Evolutionary conservation across 2,113 vertebrate species (phyloP).

Genomic region (Thymallus thymallus): DNA sequence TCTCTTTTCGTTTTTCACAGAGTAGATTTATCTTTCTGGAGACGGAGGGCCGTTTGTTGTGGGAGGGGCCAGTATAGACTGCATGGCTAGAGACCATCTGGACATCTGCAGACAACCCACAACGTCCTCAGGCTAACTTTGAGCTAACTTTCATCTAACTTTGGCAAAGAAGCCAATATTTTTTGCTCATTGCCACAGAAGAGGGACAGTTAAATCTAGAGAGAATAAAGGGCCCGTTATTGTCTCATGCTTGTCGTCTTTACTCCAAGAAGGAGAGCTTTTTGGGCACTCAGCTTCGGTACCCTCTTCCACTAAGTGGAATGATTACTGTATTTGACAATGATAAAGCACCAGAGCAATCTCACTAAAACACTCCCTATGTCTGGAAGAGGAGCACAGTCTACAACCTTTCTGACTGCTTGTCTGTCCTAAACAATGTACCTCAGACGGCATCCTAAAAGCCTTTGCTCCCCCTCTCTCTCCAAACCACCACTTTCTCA

Average conservation of each 20-base stretch:
- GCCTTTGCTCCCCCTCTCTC: no score
- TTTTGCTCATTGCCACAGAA: background rate
- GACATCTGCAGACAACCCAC: constrained; percentile 13
- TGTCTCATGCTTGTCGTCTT: background rate
- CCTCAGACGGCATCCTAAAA: no score
- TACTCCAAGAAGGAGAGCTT: background rate
- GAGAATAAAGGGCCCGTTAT: background rate
- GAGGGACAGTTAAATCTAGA: background rate
- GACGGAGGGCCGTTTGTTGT: constrained; percentile 44
- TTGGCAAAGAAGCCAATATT: background rate
- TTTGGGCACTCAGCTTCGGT: background rate
- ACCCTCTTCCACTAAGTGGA: background rate
- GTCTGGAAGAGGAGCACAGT: background rate
- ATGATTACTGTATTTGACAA: background rate
- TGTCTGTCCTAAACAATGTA: background rate
- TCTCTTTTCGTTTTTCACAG: constrained; percentile 17
- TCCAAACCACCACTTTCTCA: no score
- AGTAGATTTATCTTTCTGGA: constrained; percentile 42
- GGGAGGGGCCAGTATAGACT: constrained; percentile 47
- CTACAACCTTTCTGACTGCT: background rate
- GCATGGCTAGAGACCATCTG: constrained; percentile 60
- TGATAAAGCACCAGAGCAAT: background rate
- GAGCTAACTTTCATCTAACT: background rate
- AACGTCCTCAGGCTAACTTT: constrained; percentile 4
- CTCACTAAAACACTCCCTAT: background rate